Evolutionary conservation across 2,888 invertebrate genomes (phyloP).

Genomic region (Rhopalosiphum nymphaeae): DNA sequence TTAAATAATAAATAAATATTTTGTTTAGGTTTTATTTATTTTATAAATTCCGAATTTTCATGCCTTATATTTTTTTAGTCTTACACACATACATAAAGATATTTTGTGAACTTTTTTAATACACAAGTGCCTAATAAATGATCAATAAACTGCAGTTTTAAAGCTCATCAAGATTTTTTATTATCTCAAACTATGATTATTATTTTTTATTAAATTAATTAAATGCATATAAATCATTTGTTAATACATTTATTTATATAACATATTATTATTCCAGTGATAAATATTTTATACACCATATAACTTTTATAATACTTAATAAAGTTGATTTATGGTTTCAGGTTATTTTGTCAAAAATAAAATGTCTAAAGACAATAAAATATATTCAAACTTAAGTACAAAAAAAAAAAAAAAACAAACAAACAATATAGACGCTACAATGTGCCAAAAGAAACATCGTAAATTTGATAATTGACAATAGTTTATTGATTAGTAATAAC

Average conservation of each 20-base stretch:
- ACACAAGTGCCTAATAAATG: neutral
- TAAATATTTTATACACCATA: conserved; percentile 9
- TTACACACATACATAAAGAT: neutral
- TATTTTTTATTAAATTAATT: neutral
- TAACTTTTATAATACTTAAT: neutral
- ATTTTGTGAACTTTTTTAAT: neutral
- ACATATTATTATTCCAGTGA: neutral
- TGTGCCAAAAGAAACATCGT: neutral
- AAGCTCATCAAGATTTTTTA: neutral
- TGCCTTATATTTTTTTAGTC: neutral
- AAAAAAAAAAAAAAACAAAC: neutral
- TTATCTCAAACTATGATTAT: neutral
- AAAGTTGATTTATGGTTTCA: neutral
- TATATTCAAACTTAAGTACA: neutral
- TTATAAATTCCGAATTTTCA: neutral
- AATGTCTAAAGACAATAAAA: neutral
- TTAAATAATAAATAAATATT: no score
- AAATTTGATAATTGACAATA: conserved; percentile 2
- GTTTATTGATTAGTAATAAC: conserved; percentile 7
- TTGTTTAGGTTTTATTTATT: no score
- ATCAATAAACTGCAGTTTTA: neutral
- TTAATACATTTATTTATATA: neutral
- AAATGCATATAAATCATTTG: conserved; percentile 8
- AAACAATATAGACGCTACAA: neutral
- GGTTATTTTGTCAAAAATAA: neutral